These are phyloP conservation scores for Chloropsis cyanopogon DNA, from an alignment of 2,113 vertebrate species.

Conservation along the genomic window DNA sequence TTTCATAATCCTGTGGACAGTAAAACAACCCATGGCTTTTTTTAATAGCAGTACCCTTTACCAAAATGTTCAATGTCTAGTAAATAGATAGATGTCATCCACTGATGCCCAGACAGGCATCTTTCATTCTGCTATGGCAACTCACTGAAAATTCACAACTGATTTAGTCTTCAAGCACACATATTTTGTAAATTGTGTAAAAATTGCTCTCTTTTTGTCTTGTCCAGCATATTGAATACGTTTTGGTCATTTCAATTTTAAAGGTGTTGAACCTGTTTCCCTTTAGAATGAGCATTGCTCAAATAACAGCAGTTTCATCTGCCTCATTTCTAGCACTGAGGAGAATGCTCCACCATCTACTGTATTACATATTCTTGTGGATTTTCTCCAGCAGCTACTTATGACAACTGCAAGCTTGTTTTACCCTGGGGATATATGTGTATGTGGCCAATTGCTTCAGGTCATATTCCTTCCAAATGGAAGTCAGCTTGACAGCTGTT, in stretches of 20 bases:
- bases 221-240: neutral
- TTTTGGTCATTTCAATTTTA: neutral
- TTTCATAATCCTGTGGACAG: neutral
- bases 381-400: constrained; percentile 4
- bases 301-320: neutral
- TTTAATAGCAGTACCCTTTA: neutral
- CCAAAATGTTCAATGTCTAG: neutral
- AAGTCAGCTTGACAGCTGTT: constrained; percentile 20
- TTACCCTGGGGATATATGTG: constrained; percentile 11
- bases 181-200: neutral
- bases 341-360: neutral
- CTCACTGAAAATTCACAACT: neutral
- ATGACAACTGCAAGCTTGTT: neutral
- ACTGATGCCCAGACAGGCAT: neutral
- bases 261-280: neutral
- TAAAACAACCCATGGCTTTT: neutral
- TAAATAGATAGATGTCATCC: neutral
- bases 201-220: neutral
- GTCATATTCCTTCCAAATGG: constrained; percentile 12
- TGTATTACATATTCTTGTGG: neutral
- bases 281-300: neutral
- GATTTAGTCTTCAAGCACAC: neutral
- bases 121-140: neutral
- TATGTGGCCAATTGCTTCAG: constrained; percentile 9
- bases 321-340: neutral